These are phyloP conservation scores for Rhinoraja longicauda DNA, from an alignment of 2,797 vertebrate species.

Conservation along the genomic window DNA sequence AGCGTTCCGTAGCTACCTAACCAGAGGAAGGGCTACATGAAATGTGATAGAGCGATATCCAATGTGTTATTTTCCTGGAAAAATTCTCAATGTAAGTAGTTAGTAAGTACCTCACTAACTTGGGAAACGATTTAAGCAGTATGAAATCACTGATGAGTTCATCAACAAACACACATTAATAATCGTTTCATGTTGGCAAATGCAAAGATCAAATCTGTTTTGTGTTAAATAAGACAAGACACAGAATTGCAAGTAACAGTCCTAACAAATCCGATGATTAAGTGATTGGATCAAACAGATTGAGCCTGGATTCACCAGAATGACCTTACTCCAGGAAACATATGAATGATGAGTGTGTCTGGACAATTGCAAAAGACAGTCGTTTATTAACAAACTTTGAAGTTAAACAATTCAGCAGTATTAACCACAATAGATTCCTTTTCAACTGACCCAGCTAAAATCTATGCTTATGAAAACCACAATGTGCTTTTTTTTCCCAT, in stretches of 20 bases:
- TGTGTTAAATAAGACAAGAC: constrained; percentile 10
- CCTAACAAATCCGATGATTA: neutral
- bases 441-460: neutral
- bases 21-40: neutral
- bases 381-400: constrained; percentile 1
- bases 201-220: neutral
- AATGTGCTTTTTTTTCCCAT: neutral
- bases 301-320: neutral
- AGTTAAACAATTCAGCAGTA: neutral
- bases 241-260: neutral
- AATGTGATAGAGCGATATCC: too few relatives aligned
- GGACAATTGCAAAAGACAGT: neutral
- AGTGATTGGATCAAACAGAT: constrained; percentile 16
- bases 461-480: too few relatives aligned
- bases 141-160: neutral
- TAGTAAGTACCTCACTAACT: neutral
- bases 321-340: neutral
- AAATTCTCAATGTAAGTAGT: neutral
- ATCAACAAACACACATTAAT: neutral
- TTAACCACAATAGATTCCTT: neutral
- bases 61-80: neutral
- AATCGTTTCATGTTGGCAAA: neutral
- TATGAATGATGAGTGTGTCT: constrained; percentile 21
- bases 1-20: neutral
- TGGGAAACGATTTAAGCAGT: neutral